Conservation (phyloP, 2,113 vertebrate genomes). For the Elachura formosa region DNA sequence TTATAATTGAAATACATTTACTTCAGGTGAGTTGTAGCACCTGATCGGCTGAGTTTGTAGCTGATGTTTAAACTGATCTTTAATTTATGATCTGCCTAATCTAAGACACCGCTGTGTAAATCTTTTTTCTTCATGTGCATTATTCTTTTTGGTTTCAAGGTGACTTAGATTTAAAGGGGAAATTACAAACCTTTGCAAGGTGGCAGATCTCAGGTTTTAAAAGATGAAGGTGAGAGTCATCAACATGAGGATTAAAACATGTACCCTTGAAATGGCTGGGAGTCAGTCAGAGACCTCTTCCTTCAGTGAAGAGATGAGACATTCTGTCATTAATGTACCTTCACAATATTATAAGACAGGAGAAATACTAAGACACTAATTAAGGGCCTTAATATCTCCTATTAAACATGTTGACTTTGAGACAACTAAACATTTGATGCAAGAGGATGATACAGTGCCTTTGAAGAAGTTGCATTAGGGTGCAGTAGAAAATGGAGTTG, state of each 20-base stretch:
- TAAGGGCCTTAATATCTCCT: neutral
- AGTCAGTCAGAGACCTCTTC: neutral
- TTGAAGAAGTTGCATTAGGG: neutral
- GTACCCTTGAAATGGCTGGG: neutral
- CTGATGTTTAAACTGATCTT: neutral
- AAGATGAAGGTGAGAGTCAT: neutral
- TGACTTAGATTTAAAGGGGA: neutral
- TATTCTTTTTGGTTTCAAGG: neutral
- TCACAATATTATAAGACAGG: neutral
- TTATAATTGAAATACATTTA: neutral
- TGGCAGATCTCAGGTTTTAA: neutral
- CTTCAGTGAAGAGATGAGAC: neutral
- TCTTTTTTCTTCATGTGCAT: neutral
- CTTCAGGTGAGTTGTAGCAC: neutral
- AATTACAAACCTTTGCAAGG: neutral
- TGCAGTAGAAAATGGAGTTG: neutral
- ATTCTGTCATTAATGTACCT: accelerated
- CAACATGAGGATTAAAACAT: neutral
- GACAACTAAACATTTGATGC: neutral
- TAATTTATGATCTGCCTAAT: neutral
- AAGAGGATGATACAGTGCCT: neutral
- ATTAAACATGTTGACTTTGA: neutral
- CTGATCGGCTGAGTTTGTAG: neutral
- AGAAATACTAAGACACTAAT: neutral
- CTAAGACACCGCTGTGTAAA: neutral